Percentiles rank a stretch among this genome's conserved stretches.
phyloP scores from a whole-genome alignment of 2,113 vertebrate species.

The Scomber scombrus region DNA sequence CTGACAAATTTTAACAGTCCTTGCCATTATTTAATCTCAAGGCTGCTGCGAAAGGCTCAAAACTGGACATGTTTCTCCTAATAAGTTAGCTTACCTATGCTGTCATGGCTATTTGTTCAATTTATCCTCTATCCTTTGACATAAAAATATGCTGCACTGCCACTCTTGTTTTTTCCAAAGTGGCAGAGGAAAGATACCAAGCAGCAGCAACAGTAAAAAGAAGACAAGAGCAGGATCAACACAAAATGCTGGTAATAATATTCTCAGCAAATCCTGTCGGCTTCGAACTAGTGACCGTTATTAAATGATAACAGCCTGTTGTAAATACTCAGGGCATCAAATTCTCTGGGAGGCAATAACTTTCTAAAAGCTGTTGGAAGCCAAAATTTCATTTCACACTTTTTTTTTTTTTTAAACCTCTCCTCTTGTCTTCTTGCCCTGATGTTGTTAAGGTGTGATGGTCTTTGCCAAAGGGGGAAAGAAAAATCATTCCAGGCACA shows the following conservation, averaged over 20 bases:
- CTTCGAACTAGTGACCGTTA: conserved; percentile 32
- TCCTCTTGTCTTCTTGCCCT: conserved; percentile 26
- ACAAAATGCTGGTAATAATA: conserved; percentile 19
- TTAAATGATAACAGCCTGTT: conserved; percentile 58
- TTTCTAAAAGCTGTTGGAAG: conserved; percentile 48
- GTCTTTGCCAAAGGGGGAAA: conserved; percentile 33
- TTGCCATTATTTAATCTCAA: neutral
- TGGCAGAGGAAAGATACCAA: neutral
- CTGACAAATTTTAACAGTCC: conserved; percentile 17
- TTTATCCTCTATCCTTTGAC: neutral
- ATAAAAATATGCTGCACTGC: neutral
- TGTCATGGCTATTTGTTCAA: conserved; percentile 15
- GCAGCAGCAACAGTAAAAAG: conserved; percentile 3
- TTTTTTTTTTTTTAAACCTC: neutral
- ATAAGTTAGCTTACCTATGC: neutral
- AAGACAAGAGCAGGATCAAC: neutral
- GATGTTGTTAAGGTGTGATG: conserved; percentile 49
- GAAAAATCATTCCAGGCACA: conserved; percentile 1
- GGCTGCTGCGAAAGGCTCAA: neutral
- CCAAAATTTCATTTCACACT: conserved; percentile 45
- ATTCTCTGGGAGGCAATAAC: conserved; percentile 53
- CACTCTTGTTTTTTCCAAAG: neutral
- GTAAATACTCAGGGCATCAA: conserved; percentile 52
- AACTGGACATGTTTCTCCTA: neutral
- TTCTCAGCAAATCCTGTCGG: conserved; percentile 27